Evolutionary conservation across 2,797 vertebrate species (phyloP), one percentile per base, ranked within the genome.

Genomic region (Cryptoblepharus egeriae): DNA sequence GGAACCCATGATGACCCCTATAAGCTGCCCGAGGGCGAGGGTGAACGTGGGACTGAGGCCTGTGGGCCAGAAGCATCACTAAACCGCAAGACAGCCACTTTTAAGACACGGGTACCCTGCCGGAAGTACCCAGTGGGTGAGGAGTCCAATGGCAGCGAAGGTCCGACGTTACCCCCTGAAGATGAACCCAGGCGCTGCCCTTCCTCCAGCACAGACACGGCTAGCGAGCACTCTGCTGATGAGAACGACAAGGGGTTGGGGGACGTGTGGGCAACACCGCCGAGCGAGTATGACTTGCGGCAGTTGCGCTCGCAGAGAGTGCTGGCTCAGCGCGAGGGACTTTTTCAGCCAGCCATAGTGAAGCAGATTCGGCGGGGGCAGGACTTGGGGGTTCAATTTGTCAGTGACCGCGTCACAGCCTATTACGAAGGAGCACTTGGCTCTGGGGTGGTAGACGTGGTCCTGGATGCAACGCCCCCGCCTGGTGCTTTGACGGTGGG

Each of bases 51-150:
- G 52, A 2, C 45, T 2, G 88, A 90, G 35, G 82, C 91, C 2
- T 86, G 95, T 35, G 96, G 96, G 16, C 94, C 95, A 95, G 88
- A 90, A 39, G 85, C 92, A 3, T 88, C 97, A 1, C 81, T 92
- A 20, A 98, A 97, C 85, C 95, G 98, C 72, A 98, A 98, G 94
- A 98, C 97, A 0, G 97, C 98, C 91, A 97, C 98, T 1, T 98
- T 98, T 87, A 98, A 98, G 93, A 96, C 97, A 28, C 96, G 97
- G 26, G 94, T 97, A 0, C 98, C 98, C 82, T 98, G 98, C 92
- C 98, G 97, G 93, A 98, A 98, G 91, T 97, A 96, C 30, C 96
- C 96, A 11, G 97, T 96, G 75, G 97, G 97, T 89, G 78, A 88
- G 1, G 90, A 89, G 18, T 79, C 75, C 22, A 85, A 83, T 0